Evolutionary conservation across 2,888 invertebrate genomes (phyloP), one percentile per base, ranked within the genome.

Genomic region (Drosophila phalerata): DNA sequence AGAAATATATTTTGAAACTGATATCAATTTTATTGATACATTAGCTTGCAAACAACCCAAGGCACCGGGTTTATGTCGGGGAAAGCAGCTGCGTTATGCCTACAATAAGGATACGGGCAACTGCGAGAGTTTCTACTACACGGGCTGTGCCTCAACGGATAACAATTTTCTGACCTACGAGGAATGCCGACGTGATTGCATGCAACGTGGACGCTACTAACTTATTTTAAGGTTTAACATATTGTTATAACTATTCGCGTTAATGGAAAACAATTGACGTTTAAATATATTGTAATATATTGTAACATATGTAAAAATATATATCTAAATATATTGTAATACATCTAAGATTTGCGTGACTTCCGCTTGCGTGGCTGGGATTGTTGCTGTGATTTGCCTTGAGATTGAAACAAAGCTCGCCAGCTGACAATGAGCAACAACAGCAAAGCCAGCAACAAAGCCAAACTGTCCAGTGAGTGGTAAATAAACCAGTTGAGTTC

Each of bases 401-500:
- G 15, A 3, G 5, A 3, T 0, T 15, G 11, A 3, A 25, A n/a
- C 13, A 58, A 3, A 1, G 17, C 22, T 0, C 13, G 15, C 47
- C 62, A 43, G 32, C 51, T 11, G 17, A 11, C 6, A 6, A 30
- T 22, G 3, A 75, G 1, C 2, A 67, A 3, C 5, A 57, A 5
- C n/a, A 69, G 5, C 0, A 25, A 37, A 0, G 43, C 3, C 0
- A 81, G 11, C n/a, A 81, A 11, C 11, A 89, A 1, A 5, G 15
- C 37, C 25, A 92, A 56, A 3, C 80, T 86, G 70, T 93, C 93
- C 67, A 92, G 53, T 2, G 92, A 92, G 60, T 92, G 84, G 58
- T 92, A 93, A 45, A 89, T 65, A 65, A 92, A 90, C 88, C 91
- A 91, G 68, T 89, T 88, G 43, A 92, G 71, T 34, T 91, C 71